phyloP scores from a whole-genome alignment of 2,888 invertebrate genomes.

The Bellardia bayeri region DNA sequence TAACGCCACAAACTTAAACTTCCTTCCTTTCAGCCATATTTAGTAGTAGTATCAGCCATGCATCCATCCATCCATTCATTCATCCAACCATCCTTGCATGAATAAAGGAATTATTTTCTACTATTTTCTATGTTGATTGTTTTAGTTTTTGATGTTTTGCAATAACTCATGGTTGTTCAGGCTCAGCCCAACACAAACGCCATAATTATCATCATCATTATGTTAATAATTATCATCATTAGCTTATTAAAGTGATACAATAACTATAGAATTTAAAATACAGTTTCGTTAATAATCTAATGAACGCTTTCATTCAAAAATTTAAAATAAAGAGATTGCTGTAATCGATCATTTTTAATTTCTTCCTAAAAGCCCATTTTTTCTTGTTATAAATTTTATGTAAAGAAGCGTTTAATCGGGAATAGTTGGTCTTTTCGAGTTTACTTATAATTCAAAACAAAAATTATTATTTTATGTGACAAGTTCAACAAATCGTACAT shows the following conservation, averaged over 20 bases:
- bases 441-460: too few relatives aligned
- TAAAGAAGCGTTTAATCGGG: too few relatives aligned
- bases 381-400: too few relatives aligned
- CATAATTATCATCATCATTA: conserved; percentile 37
- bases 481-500: too few relatives aligned
- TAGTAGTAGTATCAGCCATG: not conserved
- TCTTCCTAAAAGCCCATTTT: too few relatives aligned
- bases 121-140: conserved; percentile 7
- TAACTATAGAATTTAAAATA: conserved; percentile 27
- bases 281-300: not conserved
- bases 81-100: conserved; percentile 12
- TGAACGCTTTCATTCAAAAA: too few relatives aligned
- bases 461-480: too few relatives aligned
- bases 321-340: too few relatives aligned
- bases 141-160: conserved; percentile 28
- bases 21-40: conserved; percentile 37
- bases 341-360: too few relatives aligned
- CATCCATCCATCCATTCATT: not conserved
- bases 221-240: conserved; percentile 32
- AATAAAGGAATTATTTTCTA: conserved; percentile 23
- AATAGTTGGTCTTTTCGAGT: too few relatives aligned
- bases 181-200: conserved; percentile 21
- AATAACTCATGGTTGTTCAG: conserved; percentile 47
- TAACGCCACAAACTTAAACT: conserved; percentile 57
- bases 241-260: conserved; percentile 26